These are phyloP conservation scores for Ophion obscuratus DNA, from an alignment of 2,888 invertebrate genomes.

Conservation along the genomic window DNA sequence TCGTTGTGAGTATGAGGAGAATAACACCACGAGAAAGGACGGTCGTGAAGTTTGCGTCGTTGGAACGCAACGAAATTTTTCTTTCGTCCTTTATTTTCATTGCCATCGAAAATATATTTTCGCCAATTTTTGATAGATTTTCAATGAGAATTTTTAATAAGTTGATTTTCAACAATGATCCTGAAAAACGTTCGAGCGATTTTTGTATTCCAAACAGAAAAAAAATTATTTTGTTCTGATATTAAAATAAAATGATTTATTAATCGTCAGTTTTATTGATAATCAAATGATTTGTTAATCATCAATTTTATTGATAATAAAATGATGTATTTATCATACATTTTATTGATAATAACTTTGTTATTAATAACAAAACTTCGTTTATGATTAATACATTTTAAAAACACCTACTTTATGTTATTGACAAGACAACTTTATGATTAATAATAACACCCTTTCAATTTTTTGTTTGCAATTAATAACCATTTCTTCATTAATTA, in stretches of 20 bases:
- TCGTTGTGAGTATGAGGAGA: not conserved
- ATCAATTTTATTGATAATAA: too few relatives aligned
- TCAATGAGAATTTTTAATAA: not conserved
- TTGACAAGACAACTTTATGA: too few relatives aligned
- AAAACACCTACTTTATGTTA: too few relatives aligned
- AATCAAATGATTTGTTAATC: not conserved
- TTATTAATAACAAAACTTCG: too few relatives aligned
- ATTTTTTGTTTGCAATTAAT: not conserved
- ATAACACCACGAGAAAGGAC: not conserved
- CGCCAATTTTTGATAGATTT: not conserved
- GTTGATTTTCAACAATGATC: not conserved
- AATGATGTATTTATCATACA: too few relatives aligned
- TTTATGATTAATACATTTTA: too few relatives aligned
- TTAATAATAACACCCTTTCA: not conserved
- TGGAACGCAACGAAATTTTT: not conserved
- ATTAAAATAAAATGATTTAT: not conserved
- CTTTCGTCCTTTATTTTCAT: not conserved
- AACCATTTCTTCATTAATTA: not conserved
- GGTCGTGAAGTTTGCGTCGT: not conserved
- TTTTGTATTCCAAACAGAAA: not conserved
- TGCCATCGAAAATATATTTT: not conserved
- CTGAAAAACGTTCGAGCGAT: not conserved
- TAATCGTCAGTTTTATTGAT: not conserved
- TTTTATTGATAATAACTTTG: too few relatives aligned
- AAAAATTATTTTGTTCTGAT: not conserved